Percentiles rank a stretch among this genome's conserved stretches.
These are phyloP conservation scores for Scophthalmus maximus DNA, from an alignment of 2,113 vertebrate genomes.

Conservation along the genomic window DNA sequence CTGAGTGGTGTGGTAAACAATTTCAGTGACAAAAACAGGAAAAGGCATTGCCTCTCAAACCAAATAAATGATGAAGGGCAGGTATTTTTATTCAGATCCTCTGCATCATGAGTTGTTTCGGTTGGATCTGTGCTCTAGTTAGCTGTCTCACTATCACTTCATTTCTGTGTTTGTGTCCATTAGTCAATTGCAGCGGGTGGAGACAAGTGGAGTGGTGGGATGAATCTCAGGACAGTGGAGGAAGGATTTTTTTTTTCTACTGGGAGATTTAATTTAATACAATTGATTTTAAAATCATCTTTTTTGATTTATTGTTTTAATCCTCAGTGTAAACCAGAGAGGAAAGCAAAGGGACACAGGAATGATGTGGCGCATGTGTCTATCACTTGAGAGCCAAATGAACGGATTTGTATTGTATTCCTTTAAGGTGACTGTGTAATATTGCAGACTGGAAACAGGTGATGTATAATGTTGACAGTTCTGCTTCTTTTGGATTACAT, in stretches of 20 bases:
- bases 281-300: not conserved
- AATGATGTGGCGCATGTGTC: not conserved
- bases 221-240: not conserved
- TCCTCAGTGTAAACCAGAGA: not conserved
- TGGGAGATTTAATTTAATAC: not conserved
- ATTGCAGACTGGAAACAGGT: not conserved
- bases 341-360: not conserved
- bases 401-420: not conserved
- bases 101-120: not conserved
- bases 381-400: not conserved
- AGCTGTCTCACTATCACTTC: constrained; percentile 3
- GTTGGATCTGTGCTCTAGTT: constrained; percentile 6
- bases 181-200: not conserved
- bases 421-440: not conserved
- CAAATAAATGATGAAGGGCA: not conserved
- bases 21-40: not conserved
- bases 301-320: not conserved
- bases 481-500: not conserved
- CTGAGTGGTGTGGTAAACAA: not conserved
- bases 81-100: not conserved
- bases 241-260: not conserved
- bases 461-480: constrained; percentile 2
- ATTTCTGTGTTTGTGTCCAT: not conserved
- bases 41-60: not conserved
- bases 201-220: not conserved